These are phyloP conservation scores for Abrostola triplasia DNA, from an alignment of 2,888 invertebrate species.

Conservation along the genomic window DNA sequence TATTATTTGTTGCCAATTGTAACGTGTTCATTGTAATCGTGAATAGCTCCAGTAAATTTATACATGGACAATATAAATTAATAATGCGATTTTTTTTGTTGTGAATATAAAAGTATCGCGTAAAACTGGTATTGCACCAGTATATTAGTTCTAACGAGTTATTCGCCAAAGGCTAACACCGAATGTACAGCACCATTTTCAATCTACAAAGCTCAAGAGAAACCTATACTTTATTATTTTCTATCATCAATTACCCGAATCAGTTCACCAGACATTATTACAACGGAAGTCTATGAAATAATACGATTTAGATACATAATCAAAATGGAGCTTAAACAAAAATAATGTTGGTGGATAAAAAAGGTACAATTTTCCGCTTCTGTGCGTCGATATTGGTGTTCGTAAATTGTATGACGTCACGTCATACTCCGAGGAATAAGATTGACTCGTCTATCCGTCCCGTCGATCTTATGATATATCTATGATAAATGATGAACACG, in stretches of 20 bases:
- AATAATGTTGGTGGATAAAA: conserved; percentile 54
- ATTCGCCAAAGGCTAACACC: conserved; percentile 8
- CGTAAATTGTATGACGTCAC: conserved; percentile 52
- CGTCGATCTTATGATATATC: conserved; percentile 76
- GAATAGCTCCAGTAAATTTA: too few species aligned
- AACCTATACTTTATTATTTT: conserved; percentile 38
- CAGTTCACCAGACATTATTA: conserved; percentile 29
- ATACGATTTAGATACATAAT: conserved; percentile 44
- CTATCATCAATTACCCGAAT: conserved; percentile 27
- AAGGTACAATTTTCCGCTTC: conserved; percentile 58
- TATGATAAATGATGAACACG: conserved; percentile 79
- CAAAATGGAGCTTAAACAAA: conserved; percentile 39
- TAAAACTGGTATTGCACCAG: conserved; percentile 11
- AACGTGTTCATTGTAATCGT: too few species aligned
- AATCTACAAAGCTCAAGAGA: conserved; percentile 20
- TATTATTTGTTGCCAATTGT: too few species aligned
- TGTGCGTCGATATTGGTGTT: conserved; percentile 54
- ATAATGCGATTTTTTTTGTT: too few species aligned
- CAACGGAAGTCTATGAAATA: conserved; percentile 42
- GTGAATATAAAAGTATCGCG: too few species aligned
- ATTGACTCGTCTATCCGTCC: conserved; percentile 72
- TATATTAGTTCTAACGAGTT: conserved; percentile 26
- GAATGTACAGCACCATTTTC: conserved; percentile 19
- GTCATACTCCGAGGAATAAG: conserved; percentile 58
- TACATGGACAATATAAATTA: too few species aligned